A percentile compares a stretch with the other conserved stretches of the same genome.
Evolutionary conservation across 2,113 vertebrate genomes (phyloP).

Genomic region (Chelonoidis abingdonii): DNA sequence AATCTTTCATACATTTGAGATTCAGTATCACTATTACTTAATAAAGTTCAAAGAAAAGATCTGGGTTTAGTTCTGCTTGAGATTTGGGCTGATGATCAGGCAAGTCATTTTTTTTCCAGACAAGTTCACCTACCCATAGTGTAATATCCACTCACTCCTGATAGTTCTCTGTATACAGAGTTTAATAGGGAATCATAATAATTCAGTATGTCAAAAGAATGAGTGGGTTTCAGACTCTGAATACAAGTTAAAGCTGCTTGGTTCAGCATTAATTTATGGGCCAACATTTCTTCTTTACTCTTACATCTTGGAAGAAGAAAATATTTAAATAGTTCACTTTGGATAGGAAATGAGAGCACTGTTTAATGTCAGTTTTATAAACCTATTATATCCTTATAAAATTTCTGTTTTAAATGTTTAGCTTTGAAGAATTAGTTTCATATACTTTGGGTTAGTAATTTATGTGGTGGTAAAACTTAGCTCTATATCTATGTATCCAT

Average conservation of each 20-base stretch:
- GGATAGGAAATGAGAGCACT: background rate
- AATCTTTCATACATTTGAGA: background rate
- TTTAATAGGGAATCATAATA: background rate
- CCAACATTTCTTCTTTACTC: background rate
- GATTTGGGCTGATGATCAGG: background rate
- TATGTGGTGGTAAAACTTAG: background rate
- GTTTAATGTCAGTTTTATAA: background rate
- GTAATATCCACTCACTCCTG: background rate
- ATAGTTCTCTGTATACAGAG: background rate
- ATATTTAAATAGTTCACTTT: background rate
- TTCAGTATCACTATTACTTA: background rate
- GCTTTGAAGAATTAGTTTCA: background rate
- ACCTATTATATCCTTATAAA: background rate
- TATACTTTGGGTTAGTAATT: background rate
- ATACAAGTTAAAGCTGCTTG: background rate
- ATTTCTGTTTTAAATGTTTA: background rate
- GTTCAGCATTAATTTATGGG: slow-evolving; percentile 1
- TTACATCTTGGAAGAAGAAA: background rate
- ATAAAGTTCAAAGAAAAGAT: background rate
- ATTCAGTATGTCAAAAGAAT: background rate
- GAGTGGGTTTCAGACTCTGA: background rate
- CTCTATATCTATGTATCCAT: background rate
- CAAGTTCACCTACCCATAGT: background rate
- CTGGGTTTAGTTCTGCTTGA: background rate
- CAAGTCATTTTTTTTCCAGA: background rate